phyloP scores from a whole-genome alignment of 2,113 vertebrate species.

The Pica pica region DNA sequence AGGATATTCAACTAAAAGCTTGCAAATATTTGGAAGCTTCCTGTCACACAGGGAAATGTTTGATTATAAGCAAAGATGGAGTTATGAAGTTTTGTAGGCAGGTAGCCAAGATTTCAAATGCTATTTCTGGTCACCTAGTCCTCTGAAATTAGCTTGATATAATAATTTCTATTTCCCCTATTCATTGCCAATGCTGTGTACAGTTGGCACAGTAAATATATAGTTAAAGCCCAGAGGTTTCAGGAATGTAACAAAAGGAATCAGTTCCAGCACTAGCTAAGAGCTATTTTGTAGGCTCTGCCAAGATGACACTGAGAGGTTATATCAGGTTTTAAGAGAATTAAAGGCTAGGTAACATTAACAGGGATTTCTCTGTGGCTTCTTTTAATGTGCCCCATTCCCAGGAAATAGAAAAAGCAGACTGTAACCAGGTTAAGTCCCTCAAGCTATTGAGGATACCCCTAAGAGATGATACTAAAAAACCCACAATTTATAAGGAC shows the following conservation, averaged over 20 bases:
- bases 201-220: neutral
- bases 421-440: neutral
- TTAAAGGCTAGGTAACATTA: neutral
- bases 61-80: constrained; percentile 9
- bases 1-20: neutral
- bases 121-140: neutral
- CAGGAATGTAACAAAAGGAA: neutral
- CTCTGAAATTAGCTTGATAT: neutral
- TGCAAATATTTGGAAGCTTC: constrained; percentile 11
- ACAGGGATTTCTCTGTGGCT: neutral
- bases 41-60: constrained; percentile 22
- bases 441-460: neutral
- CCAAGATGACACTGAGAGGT: neutral
- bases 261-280: neutral
- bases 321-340: neutral
- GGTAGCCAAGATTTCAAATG: neutral
- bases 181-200: neutral
- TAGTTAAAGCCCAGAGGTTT: neutral
- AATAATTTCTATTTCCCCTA: neutral
- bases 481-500: neutral
- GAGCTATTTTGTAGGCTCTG: neutral
- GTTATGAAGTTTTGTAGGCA: neutral
- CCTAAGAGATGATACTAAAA: neutral
- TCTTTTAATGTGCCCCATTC: neutral
- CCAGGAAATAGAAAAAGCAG: neutral